Conservation (phyloP, 1,140 invertebrate genomes). For the Homarus americanus region DNA sequence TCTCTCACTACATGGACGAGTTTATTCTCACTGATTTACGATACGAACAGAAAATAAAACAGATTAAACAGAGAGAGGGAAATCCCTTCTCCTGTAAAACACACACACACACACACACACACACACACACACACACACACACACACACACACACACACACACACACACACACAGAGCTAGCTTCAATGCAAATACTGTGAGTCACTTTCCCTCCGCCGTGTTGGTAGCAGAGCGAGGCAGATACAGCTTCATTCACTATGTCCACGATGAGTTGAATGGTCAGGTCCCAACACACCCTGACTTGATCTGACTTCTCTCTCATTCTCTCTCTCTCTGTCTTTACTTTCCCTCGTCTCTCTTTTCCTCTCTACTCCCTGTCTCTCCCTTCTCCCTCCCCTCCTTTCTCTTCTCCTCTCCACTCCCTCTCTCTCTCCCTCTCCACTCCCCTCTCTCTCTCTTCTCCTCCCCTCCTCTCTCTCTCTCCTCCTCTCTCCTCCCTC, state of each 20-base stretch:
- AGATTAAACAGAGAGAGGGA: too few relatives aligned
- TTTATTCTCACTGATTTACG: too few relatives aligned
- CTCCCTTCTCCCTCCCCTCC: background rate
- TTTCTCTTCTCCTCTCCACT: background rate
- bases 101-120: slow-evolving; percentile 9
- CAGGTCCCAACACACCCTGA: too few relatives aligned
- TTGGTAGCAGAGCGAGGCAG: background rate
- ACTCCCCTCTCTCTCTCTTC: background rate
- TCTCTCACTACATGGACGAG: too few relatives aligned
- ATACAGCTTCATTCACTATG: background rate
- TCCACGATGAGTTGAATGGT: background rate
- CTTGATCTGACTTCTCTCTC: background rate
- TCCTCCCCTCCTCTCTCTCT: background rate
- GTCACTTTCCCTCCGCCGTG: background rate
- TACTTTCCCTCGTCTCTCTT: background rate
- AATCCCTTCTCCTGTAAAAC: too few relatives aligned
- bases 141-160: slow-evolving; percentile 24
- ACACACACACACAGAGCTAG: background rate
- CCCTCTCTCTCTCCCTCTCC: background rate
- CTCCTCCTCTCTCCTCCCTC: background rate
- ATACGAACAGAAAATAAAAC: too few relatives aligned
- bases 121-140: slow-evolving; percentile 26
- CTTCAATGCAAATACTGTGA: background rate
- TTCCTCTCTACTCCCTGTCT: background rate
- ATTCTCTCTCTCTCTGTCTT: background rate